Conservation (phyloP, 2,888 invertebrate genomes). For the Zeuzera pyrina region DNA sequence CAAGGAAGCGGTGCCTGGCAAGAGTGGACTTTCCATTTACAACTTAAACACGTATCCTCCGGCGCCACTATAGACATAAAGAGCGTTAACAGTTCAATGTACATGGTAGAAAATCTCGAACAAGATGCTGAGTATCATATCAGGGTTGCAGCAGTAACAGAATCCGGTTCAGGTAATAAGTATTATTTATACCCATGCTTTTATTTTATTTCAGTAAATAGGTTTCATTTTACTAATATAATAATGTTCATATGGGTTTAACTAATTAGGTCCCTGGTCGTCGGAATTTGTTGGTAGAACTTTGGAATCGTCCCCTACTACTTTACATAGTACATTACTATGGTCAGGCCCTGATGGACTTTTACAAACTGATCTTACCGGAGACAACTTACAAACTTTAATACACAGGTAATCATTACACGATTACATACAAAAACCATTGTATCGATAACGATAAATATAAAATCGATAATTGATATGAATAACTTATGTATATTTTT, state of each 20-base stretch:
- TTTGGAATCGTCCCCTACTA: constrained; percentile 67
- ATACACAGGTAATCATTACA: constrained; percentile 64
- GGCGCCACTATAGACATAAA: constrained; percentile 45
- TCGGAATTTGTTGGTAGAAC: constrained; percentile 83
- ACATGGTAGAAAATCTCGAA: constrained; percentile 78
- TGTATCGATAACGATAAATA: constrained; percentile 12
- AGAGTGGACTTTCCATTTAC: constrained; percentile 85
- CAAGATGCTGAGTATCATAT: constrained; percentile 85
- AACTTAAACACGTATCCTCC: constrained; percentile 69
- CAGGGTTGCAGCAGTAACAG: constrained; percentile 84
- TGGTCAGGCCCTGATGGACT: constrained; percentile 86
- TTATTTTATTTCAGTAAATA: neutral
- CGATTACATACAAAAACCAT: constrained; percentile 1
- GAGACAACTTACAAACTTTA: constrained; percentile 80
- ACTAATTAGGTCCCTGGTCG: constrained; percentile 81
- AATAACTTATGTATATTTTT: constrained; percentile 4
- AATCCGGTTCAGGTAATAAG: constrained; percentile 73
- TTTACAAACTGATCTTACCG: constrained; percentile 86
- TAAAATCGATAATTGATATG: neutral
- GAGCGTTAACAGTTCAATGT: constrained; percentile 73
- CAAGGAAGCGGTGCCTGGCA: constrained; percentile 80
- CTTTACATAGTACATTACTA: constrained; percentile 75
- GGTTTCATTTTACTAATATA: neutral
- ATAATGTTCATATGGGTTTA: neutral
- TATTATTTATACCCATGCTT: neutral